Evolutionary conservation across 2,888 invertebrate genomes (phyloP), one percentile per base, ranked within the genome.

Genomic region (Coelinius sp.): DNA sequence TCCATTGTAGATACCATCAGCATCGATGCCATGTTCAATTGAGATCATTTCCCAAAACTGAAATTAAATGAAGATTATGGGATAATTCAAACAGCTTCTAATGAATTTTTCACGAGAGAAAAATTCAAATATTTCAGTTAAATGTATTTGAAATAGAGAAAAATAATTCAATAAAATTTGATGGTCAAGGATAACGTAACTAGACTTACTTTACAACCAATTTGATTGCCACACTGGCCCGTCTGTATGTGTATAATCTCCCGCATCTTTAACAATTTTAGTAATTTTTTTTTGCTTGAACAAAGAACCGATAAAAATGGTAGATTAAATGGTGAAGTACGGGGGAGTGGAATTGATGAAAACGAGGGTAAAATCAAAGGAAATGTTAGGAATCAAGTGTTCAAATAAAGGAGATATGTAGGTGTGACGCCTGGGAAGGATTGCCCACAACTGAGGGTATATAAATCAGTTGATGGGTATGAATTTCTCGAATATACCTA

Each of bases 41-140:
- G 96, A 97, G 89, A 97, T 97, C 80, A 97, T 96, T 91, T 97
- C 97, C 97, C 96, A 97, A 91, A 96, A 96, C 94, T 94, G n/a
- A n/a, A 56, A 56, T 27, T 44, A 66, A 73, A 17, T 12, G n/a
- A n/a, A n/a, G n/a, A n/a, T n/a, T n/a, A 31, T 31, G 31, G 31
- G 8, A 31, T 8, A 31, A 31, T 41, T n/a, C 41, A 41, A 41
- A 41, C n/a, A 7, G n/a, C n/a, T n/a, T n/a, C n/a, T n/a, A n/a
- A n/a, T n/a, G n/a, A n/a, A n/a, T n/a, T n/a, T n/a, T n/a, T n/a
- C n/a, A n/a, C n/a, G n/a, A n/a, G n/a, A n/a, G n/a, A n/a, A n/a
- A n/a, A n/a, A n/a, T n/a, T n/a, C n/a, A n/a, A 12, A 2, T n/a
- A 12, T 41, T 41, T 41, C n/a, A 2, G 31, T 31, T 31, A 41